Evolutionary conservation across 2,797 vertebrate species (phyloP).

Genomic region (Falco columbarius): DNA sequence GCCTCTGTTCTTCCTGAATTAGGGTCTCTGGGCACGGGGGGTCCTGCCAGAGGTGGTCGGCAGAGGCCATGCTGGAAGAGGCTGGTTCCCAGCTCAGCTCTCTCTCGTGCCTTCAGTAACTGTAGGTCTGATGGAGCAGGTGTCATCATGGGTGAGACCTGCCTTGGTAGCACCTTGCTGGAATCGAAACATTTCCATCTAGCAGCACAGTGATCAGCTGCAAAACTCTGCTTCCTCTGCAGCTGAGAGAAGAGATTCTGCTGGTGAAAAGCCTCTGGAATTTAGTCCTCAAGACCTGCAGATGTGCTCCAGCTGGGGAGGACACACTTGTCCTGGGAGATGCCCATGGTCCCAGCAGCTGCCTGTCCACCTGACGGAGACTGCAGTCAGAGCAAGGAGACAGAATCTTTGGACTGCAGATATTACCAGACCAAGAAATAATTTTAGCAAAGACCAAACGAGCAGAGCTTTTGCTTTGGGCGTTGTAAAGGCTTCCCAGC

Average conservation of each 20-base stretch:
- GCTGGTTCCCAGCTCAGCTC: neutral
- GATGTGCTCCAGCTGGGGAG: neutral
- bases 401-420: neutral
- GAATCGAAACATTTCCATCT: neutral
- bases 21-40: fast-evolving
- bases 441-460: neutral
- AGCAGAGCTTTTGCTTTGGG: neutral
- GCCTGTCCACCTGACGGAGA: neutral
- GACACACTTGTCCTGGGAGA: neutral
- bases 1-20: neutral
- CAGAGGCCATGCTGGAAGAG: neutral
- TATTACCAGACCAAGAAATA: neutral
- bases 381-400: fast-evolving
- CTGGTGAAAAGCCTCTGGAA: neutral
- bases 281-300: neutral
- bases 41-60: neutral
- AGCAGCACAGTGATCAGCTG: neutral
- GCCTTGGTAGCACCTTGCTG: neutral
- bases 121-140: neutral
- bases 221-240: neutral
- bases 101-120: neutral
- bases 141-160: neutral
- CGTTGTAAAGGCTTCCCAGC: neutral
- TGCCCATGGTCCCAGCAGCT: neutral
- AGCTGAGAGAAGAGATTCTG: neutral